Base-by-base conservation (phyloP, 2,113 vertebrate genomes). In the Dipodomys stephensi region DNA sequence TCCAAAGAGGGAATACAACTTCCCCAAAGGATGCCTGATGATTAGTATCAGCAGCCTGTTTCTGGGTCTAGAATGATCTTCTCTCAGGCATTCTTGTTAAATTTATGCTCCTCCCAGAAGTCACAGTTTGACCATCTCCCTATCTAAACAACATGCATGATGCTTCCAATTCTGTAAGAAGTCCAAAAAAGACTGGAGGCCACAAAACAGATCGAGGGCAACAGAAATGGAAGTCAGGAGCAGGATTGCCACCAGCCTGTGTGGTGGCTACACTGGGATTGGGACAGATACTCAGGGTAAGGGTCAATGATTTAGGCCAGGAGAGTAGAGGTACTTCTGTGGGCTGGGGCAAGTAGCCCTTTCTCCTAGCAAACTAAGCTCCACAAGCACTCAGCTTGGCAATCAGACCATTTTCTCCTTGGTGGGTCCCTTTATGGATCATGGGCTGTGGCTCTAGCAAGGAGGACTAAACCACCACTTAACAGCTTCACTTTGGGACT, bases 261-360 rank as follows among this genome's bases (percentile, higher is more conserved):
- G 9, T 27, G 6, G 30, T 60, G 28, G 20, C 25, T 1, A 7
- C 20, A 82, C 44, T n/a, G 23, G 32, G 9, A 27, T 23, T 4
- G 69, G 62, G 71, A n/a, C 39, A 35, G 27, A 16, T 13, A 23
- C 44, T 87, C 53, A 15, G n/a, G 32, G 1, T 6, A 11, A 22
- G 25, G 69, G 7, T 3, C 62, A 12, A 39, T 0, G 60, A 77
- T 35, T 46, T 0, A 65, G 44, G 30, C 28, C 13, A 16, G 30
- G 19, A 28, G 13, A 25, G 0, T 32, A n/a, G 32, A 67, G 32
- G n/a, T 1, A 0, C 10, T 60, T 53, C 1, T 1, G 6, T 27
- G n/a, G 23, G 0, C 3, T 4, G 23, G 2, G 2, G 7, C 1
- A 39, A 15, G 16, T 28, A 0, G 1, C 6, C 28, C 25, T 90